Evolutionary conservation across 53 echinoderm and acorn worm genomes (phyloP).

Genomic region (Stichopus horrens): DNA sequence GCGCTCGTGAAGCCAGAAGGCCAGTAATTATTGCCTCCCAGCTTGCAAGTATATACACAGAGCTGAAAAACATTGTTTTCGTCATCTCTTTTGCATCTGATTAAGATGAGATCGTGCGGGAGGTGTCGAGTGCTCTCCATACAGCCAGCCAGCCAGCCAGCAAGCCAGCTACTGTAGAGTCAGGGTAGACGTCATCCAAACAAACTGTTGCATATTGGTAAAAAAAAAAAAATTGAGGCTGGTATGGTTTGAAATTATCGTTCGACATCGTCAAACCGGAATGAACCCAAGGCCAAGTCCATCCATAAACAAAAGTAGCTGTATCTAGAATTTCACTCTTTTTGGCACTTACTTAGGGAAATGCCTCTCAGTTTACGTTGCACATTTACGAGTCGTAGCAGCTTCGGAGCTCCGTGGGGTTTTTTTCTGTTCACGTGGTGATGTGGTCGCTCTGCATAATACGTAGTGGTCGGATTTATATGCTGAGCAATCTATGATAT

Average conservation of each 20-base stretch:
- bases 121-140: background rate
- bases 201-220: too few relatives aligned
- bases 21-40: constrained; percentile 22
- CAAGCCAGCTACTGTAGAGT: background rate
- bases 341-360: too few relatives aligned
- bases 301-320: background rate
- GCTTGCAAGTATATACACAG: background rate
- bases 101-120: background rate
- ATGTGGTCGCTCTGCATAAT: too few relatives aligned
- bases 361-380: too few relatives aligned
- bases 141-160: background rate
- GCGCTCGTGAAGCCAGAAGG: constrained; percentile 4
- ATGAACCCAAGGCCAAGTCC: background rate
- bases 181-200: background rate
- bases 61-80: constrained; percentile 36
- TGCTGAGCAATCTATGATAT: too few relatives aligned
- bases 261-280: background rate
- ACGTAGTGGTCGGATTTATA: too few relatives aligned
- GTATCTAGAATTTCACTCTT: too few relatives aligned
- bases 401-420: too few relatives aligned
- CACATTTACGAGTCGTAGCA: too few relatives aligned
- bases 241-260: background rate
- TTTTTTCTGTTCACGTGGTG: too few relatives aligned
- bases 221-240: background rate
- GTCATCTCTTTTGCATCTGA: constrained; percentile 29